Evolutionary conservation across 2,113 vertebrate genomes (phyloP).

Genomic region (Shinisaurus crocodilurus): DNA sequence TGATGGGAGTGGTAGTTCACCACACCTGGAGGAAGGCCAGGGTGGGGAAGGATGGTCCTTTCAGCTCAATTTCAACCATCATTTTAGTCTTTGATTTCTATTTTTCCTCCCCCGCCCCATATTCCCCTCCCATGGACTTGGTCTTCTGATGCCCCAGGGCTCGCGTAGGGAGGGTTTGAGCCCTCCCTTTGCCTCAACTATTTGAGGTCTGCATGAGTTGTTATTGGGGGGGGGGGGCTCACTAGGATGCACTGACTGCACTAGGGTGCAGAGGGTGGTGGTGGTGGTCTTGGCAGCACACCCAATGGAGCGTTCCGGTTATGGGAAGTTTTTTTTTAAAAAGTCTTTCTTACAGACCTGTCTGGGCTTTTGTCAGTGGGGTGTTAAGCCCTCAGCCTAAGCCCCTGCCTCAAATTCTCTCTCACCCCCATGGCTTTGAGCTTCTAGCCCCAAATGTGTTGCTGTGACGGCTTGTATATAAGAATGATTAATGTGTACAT

Average conservation of each 20-base stretch:
- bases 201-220: neutral
- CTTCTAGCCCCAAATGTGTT: neutral
- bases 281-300: neutral
- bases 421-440: neutral
- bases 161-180: neutral
- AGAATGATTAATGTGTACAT: conserved; percentile 14
- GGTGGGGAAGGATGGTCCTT: neutral
- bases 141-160: neutral
- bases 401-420: conserved; percentile 16
- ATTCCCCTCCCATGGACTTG: no score
- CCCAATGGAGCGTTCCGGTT: no score
- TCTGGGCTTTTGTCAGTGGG: neutral
- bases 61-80: neutral
- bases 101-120: no score
- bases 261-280: neutral
- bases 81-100: neutral
- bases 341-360: neutral
- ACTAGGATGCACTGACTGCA: neutral
- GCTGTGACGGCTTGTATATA: conserved; percentile 33
- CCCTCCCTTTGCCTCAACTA: neutral
- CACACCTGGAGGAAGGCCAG: no score
- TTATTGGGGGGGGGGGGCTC: neutral
- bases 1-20: no score
- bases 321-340: neutral
- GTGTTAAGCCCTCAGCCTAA: neutral